Conservation (phyloP, 2,113 vertebrate species). For the Tylochromis polylepis region DNA sequence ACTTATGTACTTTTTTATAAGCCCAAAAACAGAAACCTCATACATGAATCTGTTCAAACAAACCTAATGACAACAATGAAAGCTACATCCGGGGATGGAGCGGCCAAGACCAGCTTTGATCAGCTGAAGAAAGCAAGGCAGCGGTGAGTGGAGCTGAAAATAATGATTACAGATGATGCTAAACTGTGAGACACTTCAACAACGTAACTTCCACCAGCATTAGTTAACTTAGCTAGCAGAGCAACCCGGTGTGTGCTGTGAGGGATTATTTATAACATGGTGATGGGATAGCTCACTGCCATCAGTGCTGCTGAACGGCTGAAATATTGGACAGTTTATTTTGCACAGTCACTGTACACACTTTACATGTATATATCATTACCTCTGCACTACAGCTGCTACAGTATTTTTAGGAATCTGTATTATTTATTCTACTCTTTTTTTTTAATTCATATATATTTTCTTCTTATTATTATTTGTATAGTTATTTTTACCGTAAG, state of each 20-base stretch:
- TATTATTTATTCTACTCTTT: neutral
- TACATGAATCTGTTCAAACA: rapidly evolving
- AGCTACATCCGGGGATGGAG: neutral
- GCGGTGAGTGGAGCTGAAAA: neutral
- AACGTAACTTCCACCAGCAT: neutral
- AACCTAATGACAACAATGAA: rapidly evolving
- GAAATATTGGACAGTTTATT: neutral
- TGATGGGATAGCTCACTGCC: neutral
- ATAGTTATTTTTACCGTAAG: neutral
- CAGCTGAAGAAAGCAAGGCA: neutral
- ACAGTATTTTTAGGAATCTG: neutral
- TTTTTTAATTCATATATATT: neutral
- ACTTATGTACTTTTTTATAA: neutral
- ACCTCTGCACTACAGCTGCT: neutral
- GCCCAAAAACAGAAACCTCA: neutral
- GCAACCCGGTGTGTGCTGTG: neutral
- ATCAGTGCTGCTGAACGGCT: neutral
- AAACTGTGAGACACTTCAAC: neutral
- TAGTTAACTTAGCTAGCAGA: neutral
- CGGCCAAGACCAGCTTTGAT: neutral
- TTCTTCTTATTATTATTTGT: rapidly evolving
- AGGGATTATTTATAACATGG: neutral
- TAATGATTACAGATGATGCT: neutral
- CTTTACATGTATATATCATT: neutral
- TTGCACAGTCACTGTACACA: neutral